Evolutionary conservation across 2,797 vertebrate species (phyloP), one percentile per base, ranked within the genome.

Genomic region (Melanotaenia pygmaea): DNA sequence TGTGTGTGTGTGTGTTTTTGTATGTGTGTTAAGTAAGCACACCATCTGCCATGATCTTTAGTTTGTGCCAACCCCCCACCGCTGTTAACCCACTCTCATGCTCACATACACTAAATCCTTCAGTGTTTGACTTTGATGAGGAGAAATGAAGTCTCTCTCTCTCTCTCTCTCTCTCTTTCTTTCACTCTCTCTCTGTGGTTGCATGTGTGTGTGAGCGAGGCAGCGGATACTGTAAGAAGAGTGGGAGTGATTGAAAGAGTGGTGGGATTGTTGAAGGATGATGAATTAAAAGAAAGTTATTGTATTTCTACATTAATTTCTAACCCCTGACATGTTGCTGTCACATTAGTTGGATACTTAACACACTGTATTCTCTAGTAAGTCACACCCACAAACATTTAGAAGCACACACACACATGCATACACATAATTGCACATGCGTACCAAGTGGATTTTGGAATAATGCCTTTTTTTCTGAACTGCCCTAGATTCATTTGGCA

Each of bases 401-500:
- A 74, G 51, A 74, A 77, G 81, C 65, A 75, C 62, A 76, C 56
- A 77, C 58, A 82, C 67, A 77, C 59, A 76, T 47, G 76, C 59
- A 14, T 70, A 66, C 76, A 73, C 80, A 81, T 63, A 84, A 64
- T 73, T 78, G 67, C 62, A 86, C 86, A 86, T 82, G 76, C 61
- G 61, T 75, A 81, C 74, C 79, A 84, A 91, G 88, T 90, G 71
- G 89, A 90, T 88, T 91, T 90, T 92, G 79, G 84, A 92, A 91
- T 83, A 87, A 91, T 85, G 84, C 84, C 79, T 80, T 90, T 67
- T 78, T 80, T 80, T 79, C 80, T 79, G 61, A 84, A 84, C 80
- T 92, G 90, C 83, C 91, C 92, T 89, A 92, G 89, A 92, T 94
- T 93, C 76, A 82, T 86, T 89, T 91, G 89, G 88, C 91, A 91